Percentiles rank a stretch among this genome's conserved stretches.
These are phyloP conservation scores for Peromyscus eremicus DNA, from an alignment of 2,797 vertebrate genomes.

Conservation along the genomic window DNA sequence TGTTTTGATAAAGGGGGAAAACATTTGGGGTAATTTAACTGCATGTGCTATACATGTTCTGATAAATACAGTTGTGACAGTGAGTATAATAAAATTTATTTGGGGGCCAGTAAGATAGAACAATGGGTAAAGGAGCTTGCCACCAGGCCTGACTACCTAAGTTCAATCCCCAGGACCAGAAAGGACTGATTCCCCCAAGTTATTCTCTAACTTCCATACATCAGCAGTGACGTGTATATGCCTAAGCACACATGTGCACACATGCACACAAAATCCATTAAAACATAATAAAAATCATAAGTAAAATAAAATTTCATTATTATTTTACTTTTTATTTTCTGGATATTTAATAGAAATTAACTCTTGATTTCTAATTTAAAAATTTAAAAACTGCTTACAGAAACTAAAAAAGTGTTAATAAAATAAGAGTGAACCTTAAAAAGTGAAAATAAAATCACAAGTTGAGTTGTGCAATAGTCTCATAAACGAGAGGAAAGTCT, in stretches of 20 bases:
- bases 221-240: background rate
- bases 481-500: background rate
- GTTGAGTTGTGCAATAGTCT: background rate
- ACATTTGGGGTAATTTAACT: slow-evolving; percentile 11
- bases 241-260: background rate
- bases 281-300: background rate
- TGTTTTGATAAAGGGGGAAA: background rate
- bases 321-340: slow-evolving; percentile 46
- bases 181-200: background rate
- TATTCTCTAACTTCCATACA: background rate
- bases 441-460: background rate
- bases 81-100: background rate
- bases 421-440: background rate
- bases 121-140: background rate
- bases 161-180: background rate
- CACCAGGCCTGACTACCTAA: background rate
- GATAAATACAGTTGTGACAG: slow-evolving; percentile 3
- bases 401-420: background rate
- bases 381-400: background rate
- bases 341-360: background rate
- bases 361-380: slow-evolving; percentile 28
- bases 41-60: background rate
- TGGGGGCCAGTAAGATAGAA: background rate
- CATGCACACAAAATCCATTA: background rate
- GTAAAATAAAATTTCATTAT: background rate